A percentile compares a stretch with the other conserved stretches of the same genome.
phyloP scores from a whole-genome alignment of 1,140 invertebrate species.

The Centruroides sculpturatus region DNA sequence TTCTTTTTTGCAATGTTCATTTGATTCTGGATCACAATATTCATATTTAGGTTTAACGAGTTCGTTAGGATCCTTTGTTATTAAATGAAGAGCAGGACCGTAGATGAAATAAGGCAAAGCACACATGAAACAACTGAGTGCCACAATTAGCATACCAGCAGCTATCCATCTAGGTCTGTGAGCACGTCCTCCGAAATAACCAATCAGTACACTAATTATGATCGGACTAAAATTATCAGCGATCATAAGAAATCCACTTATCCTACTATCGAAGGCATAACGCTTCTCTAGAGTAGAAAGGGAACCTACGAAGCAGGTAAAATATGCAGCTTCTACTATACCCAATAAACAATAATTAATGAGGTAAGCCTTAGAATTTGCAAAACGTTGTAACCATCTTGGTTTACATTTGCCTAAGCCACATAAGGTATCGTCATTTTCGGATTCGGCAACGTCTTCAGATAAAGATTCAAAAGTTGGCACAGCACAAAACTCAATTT shows the following conservation, averaged over 20 bases:
- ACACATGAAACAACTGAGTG: conserved; percentile 46
- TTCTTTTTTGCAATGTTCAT: not conserved
- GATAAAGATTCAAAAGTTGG: too few species aligned
- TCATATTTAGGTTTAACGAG: not conserved
- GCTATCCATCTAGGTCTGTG: conserved; percentile 53
- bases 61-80: not conserved
- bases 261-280: conserved; percentile 59
- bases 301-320: conserved; percentile 12
- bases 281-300: conserved; percentile 22
- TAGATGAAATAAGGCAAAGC: conserved; percentile 50
- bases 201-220: conserved; percentile 6
- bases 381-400: conserved; percentile 5
- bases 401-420: conserved; percentile 1
- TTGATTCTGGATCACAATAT: not conserved
- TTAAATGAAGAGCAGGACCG: conserved; percentile 30
- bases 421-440: too few species aligned
- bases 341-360: conserved; percentile 5
- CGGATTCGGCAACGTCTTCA: too few species aligned
- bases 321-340: conserved; percentile 11
- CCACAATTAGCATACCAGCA: conserved; percentile 49
- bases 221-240: conserved; percentile 11
- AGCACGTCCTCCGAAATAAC: conserved; percentile 31
- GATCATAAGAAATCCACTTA: conserved; percentile 39
- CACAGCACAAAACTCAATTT: too few species aligned
- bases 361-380: conserved; percentile 4